These are phyloP conservation scores for Phenacoccus solenopsis DNA, from an alignment of 1,140 invertebrate genomes.

Conservation along the genomic window DNA sequence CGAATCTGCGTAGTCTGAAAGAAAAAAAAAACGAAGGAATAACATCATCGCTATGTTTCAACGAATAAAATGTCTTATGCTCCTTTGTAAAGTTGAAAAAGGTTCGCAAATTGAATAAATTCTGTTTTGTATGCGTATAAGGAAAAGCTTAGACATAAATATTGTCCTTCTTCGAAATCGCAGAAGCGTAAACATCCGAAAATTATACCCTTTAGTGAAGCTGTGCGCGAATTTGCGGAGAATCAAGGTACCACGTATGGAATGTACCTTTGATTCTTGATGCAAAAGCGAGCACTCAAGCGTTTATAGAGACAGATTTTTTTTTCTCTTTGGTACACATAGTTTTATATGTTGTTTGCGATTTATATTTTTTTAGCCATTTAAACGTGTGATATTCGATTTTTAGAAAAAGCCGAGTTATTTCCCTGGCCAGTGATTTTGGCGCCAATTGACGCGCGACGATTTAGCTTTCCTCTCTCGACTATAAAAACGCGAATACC, in stretches of 20 bases:
- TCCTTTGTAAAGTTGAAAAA: conserved; percentile 5
- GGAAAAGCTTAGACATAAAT: conserved; percentile 13
- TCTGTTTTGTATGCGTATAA: conserved; percentile 12
- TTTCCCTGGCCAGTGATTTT: too few species aligned
- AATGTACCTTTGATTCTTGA: conserved; percentile 8
- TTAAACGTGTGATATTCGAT: too few species aligned
- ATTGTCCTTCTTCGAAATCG: conserved; percentile 13
- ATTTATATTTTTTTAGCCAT: neutral
- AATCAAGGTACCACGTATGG: neutral
- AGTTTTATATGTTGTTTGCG: neutral
- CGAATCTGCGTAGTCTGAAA: neutral
- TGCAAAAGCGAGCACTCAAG: conserved; percentile 4
- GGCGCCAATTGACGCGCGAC: too few species aligned
- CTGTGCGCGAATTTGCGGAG: neutral
- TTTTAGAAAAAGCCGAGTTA: too few species aligned
- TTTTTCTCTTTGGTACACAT: neutral
- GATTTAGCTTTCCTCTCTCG: too few species aligned
- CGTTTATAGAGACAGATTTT: neutral
- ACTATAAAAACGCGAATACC: too few species aligned
- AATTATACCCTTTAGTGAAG: conserved; percentile 14
- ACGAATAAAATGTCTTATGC: neutral
- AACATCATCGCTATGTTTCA: neutral
- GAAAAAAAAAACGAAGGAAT: neutral
- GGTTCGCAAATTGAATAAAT: conserved; percentile 14
- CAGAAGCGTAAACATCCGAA: conserved; percentile 11